These are phyloP conservation scores for Argyra leucocephala DNA, from an alignment of 2,888 invertebrate species.

Conservation along the genomic window DNA sequence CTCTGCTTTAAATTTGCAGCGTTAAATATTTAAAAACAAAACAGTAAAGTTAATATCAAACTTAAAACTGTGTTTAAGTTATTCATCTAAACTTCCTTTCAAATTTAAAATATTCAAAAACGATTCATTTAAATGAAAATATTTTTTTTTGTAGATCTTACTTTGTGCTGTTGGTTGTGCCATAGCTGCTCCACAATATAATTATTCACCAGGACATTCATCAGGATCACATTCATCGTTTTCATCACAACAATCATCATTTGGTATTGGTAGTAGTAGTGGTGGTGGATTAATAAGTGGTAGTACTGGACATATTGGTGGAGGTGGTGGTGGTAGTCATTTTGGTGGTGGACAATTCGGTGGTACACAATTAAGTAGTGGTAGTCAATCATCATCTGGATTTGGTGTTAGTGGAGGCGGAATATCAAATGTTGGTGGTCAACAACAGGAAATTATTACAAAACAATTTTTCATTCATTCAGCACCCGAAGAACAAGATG, in stretches of 20 bases:
- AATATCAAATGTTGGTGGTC: conserved; percentile 11
- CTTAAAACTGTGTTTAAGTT: no score
- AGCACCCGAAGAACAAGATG: conserved; percentile 40
- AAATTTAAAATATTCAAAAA: no score
- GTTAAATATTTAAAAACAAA: no score
- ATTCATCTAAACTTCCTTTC: no score
- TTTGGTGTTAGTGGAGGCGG: conserved; percentile 7
- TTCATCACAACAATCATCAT: no score
- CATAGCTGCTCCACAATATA: conserved; percentile 8
- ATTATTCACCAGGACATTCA: background rate
- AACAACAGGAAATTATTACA: conserved; percentile 27
- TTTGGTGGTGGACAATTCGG: conserved; percentile 15
- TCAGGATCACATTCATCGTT: background rate
- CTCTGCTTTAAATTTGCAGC: no score
- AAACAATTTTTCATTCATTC: conserved; percentile 43
- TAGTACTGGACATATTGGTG: conserved; percentile 20
- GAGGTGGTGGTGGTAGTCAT: conserved; percentile 14
- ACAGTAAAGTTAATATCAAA: no score
- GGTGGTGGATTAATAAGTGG: conserved; percentile 17
- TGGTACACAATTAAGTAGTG: conserved; percentile 13
- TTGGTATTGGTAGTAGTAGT: background rate
- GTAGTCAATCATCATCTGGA: conserved; percentile 7
- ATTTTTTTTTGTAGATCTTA: background rate
- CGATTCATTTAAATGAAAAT: no score
- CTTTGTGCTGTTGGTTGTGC: background rate